Base-by-base conservation (phyloP, 2,797 vertebrate genomes). In the Eidolon dupreanum region DNA sequence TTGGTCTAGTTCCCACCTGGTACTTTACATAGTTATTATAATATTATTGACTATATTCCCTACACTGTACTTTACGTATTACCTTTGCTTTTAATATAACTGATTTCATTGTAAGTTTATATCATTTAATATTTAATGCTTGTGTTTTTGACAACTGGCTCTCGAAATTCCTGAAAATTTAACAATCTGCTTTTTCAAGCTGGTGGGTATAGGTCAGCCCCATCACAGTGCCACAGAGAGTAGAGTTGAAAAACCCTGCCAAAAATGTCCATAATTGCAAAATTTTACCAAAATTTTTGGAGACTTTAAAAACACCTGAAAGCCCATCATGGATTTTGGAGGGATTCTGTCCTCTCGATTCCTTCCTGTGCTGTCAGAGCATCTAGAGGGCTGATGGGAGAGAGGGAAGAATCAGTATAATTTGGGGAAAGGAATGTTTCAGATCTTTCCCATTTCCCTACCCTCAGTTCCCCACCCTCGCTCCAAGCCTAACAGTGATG, bases 111-210 rank as follows among this genome's bases (percentile, higher is more conserved):
- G 15, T 63, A 68, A 41, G 46, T 33, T 85, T 82, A 31, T n/a
- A 65, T 31, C 17, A 4, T 51, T 85, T 81, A 84, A 63, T 57
- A 94, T 41, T 81, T 55, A 93, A 53, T 59, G 12, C 65, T 38
- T 73, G 17, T 77, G 16, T 51, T 88, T 63, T 84, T 89, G 46
- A 36, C 38, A 46, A 28, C 24, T 20, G 20, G 57, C 41, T 94
- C 49, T 66, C 43, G 86, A 59, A 71, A 43, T 91, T 49, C 71
- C 78, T 65, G 59, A 84, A 73, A 92, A 70, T 46, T 19, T 65
- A 57, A 41, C 38, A 16, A 12, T 38, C 3, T 2, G 16, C 28
- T 71, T 55, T 70, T 51, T 31, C 3, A 13, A 63, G 46, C 22
- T 26, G 53, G 65, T 26, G 26, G 53, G 65, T 16, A 4, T 9